phyloP scores from a whole-genome alignment of 2,113 vertebrate genomes.

The Psammodynastes pulverulentus region DNA sequence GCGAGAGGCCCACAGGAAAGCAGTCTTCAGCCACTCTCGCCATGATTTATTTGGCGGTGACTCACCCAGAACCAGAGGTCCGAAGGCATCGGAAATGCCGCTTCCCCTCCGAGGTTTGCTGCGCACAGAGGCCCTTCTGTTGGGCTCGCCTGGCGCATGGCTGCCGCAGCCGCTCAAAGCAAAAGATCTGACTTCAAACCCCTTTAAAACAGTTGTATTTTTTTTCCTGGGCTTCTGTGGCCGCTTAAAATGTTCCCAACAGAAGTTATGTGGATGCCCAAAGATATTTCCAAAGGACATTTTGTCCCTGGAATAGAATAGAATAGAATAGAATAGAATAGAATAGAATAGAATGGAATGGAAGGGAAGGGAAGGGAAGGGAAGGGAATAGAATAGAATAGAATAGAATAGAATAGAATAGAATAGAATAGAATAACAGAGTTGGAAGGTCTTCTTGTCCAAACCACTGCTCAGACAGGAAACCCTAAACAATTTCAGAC shows the following conservation, averaged over 20 bases:
- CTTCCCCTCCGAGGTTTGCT: not conserved
- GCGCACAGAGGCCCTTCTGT: not conserved
- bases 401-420: too few relatives aligned
- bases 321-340: too few relatives aligned
- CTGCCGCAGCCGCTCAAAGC: not conserved
- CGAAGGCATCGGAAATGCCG: constrained; percentile 41
- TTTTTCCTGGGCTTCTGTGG: not conserved
- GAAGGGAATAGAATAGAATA: too few relatives aligned
- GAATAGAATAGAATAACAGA: too few relatives aligned
- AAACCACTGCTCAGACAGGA: too few relatives aligned
- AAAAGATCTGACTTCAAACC: not conserved
- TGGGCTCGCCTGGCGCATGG: not conserved
- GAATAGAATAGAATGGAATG: too few relatives aligned
- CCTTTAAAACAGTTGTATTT: not conserved
- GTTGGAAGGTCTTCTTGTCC: too few relatives aligned
- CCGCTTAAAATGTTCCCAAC: not conserved
- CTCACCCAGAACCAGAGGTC: constrained; percentile 68
- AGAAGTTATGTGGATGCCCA: not conserved
- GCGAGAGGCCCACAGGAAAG: constrained; percentile 66
- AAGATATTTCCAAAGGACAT: too few relatives aligned
- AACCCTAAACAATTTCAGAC: too few relatives aligned
- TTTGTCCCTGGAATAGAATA: too few relatives aligned
- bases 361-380: too few relatives aligned
- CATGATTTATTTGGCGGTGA: constrained; percentile 59
- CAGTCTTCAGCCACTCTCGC: constrained; percentile 66